phyloP scores from a whole-genome alignment of 1,140 invertebrate species.

The Apocrypta bakeri region DNA sequence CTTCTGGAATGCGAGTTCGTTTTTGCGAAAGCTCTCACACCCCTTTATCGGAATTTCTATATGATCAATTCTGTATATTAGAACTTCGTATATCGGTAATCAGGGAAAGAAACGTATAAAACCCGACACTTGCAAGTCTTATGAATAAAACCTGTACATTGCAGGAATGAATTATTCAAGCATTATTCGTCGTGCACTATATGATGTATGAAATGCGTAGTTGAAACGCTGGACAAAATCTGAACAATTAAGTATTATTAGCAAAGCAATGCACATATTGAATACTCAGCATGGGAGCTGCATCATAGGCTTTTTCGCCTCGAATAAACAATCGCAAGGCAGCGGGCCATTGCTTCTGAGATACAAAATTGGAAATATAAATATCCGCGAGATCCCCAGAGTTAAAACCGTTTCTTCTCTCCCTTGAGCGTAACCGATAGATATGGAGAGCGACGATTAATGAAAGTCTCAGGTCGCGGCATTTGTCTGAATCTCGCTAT shows the following conservation, averaged over 20 bases:
- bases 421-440: conserved; percentile 31
- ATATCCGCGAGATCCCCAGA: conserved; percentile 30
- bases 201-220: no score
- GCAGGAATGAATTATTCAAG: no score
- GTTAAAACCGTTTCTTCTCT: conserved; percentile 9
- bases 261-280: conserved; percentile 50
- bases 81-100: no score
- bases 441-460: conserved; percentile 40
- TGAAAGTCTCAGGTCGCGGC: conserved; percentile 19
- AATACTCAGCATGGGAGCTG: no score
- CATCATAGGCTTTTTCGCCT: conserved; percentile 2
- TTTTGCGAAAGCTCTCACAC: background rate
- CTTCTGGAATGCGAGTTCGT: background rate
- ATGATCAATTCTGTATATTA: background rate
- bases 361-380: conserved; percentile 48
- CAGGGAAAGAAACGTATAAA: no score
- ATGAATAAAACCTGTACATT: no score
- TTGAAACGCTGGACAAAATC: no score
- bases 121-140: no score
- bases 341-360: background rate
- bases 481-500: conserved; percentile 46
- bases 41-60: background rate
- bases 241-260: no score
- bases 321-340: conserved; percentile 34
- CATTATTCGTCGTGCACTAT: no score